These are phyloP conservation scores for Silurus glanis DNA, from an alignment of 2,113 vertebrate genomes.

Conservation along the genomic window DNA sequence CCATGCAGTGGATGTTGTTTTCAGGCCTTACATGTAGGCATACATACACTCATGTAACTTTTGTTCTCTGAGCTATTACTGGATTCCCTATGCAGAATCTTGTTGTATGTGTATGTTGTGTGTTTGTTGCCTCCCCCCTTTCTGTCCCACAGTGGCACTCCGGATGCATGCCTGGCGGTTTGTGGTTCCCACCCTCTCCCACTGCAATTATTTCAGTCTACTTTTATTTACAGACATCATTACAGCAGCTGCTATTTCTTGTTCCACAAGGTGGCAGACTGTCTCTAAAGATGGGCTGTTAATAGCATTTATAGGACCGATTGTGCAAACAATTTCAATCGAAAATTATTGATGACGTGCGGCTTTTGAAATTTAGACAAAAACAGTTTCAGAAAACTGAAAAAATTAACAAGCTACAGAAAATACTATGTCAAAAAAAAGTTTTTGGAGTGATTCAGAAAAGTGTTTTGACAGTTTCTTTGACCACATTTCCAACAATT, in stretches of 20 bases:
- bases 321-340: background rate
- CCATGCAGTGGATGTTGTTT: background rate
- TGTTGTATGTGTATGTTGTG: background rate
- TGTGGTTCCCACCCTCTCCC: constrained; percentile 35
- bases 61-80: background rate
- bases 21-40: background rate
- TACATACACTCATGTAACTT: background rate
- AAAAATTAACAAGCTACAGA: background rate
- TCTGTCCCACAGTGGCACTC: constrained; percentile 14
- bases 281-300: background rate
- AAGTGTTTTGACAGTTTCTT: background rate
- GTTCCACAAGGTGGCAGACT: constrained; percentile 44
- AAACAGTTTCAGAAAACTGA: too few relatives aligned
- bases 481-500: background rate
- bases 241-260: background rate
- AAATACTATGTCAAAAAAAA: background rate
- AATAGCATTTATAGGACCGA: background rate
- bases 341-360: background rate
- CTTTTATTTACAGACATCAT: constrained; percentile 33
- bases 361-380: background rate
- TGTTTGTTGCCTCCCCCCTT: background rate
- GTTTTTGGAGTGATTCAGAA: background rate
- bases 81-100: background rate
- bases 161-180: constrained; percentile 24
- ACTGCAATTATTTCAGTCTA: constrained; percentile 32